Evolutionary conservation across 2,797 vertebrate genomes (phyloP), one percentile per base, ranked within the genome.

Genomic region (Eospalax fontanierii): DNA sequence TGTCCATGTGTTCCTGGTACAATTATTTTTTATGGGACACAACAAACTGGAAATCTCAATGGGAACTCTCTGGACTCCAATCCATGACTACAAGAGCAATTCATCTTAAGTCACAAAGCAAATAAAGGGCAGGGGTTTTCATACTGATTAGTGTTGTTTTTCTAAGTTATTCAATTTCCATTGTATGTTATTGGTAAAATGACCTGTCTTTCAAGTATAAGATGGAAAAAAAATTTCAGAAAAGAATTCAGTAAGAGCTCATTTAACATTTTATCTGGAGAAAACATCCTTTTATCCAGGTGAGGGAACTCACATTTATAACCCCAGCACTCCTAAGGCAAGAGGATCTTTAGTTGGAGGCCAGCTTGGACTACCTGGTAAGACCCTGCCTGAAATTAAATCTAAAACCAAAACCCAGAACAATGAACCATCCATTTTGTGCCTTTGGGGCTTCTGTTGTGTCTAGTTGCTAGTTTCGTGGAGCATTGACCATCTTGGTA

Each of bases 221-320:
- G 43, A n/a, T 85, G 68, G 43, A 93, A 83, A 90, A 87, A 78
- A 65, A 71, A 84, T 91, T 87, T 93, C 74, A 95, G 76, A 68
- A 93, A 88, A 86, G 19, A 74, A 30, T 92, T 93, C 22, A 92
- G 26, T 38, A 85, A 40, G 65, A 83, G n/a, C 35, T 94, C 26
- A 35, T 75, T 89, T 89, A 89, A 43, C n/a, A 38, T 43, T 54
- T 91, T n/a, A 26, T 43, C 65, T 79, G 11, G 71, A 66, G 40
- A 86, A 85, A 66, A 35, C 19, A 92, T 75, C 59, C 38, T 21
- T 91, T 22, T 66, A 66, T 33, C 28, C 15, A 61, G 4, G 16
- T 38, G 59, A 63, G 61, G 61, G 65, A 30, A 33, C 26, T 28
- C 28, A 46, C 11, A 46, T 5, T 59, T 81, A 30, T 33, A 65